These are phyloP conservation scores for Glaucopsyche alexis DNA, from an alignment of 2,888 invertebrate species.

Conservation along the genomic window DNA sequence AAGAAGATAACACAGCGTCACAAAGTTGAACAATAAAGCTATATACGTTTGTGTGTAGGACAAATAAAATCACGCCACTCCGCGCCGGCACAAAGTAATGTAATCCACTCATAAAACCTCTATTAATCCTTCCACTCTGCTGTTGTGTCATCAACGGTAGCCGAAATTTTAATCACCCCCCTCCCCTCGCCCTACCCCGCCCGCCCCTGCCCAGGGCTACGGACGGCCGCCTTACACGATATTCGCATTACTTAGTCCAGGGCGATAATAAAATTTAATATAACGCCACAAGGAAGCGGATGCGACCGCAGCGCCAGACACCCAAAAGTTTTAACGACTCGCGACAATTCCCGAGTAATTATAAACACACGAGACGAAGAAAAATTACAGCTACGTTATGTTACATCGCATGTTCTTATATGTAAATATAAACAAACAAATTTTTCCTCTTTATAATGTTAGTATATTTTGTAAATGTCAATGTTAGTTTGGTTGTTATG, in stretches of 20 bases:
- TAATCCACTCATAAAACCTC: slow-evolving; percentile 76
- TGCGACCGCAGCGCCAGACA: slow-evolving; percentile 62
- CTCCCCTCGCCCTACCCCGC: slow-evolving; percentile 42
- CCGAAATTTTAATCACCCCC: slow-evolving; percentile 77
- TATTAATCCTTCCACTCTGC: slow-evolving; percentile 72
- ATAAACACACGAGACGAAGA: not conserved
- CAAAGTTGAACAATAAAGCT: slow-evolving; percentile 26
- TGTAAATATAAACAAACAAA: no score
- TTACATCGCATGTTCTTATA: no score
- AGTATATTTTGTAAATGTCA: no score
- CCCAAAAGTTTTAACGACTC: slow-evolving; percentile 43
- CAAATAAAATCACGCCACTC: slow-evolving; percentile 59
- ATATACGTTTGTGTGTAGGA: slow-evolving; percentile 38
- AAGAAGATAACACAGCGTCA: not conserved
- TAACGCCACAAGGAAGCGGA: slow-evolving; percentile 72
- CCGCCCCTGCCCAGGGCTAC: slow-evolving; percentile 59
- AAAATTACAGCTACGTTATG: not conserved
- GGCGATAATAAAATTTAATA: slow-evolving; percentile 80
- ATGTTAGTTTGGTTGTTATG: no score
- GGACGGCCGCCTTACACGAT: slow-evolving; percentile 79
- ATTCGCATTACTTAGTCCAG: slow-evolving; percentile 81
- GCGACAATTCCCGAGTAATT: slow-evolving; percentile 18
- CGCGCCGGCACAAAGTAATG: slow-evolving; percentile 60
- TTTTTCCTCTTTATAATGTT: no score
- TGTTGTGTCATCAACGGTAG: slow-evolving; percentile 76